Evolutionary conservation across 2,888 invertebrate genomes (phyloP).

Genomic region (Beris chalybata): DNA sequence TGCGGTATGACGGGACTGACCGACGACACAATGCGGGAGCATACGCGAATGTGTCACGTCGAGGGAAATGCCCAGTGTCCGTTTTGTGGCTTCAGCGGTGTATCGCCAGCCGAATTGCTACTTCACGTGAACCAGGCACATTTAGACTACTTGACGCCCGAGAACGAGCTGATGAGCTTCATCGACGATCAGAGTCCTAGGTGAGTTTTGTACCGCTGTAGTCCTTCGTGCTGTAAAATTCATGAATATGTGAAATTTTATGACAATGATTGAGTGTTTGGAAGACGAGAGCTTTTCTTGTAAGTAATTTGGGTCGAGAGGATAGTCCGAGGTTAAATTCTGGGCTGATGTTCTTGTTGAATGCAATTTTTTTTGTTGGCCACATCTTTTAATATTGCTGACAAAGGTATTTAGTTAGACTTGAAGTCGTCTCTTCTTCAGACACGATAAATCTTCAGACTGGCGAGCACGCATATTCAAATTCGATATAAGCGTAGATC

Average conservation of each 20-base stretch:
- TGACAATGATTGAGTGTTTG: too few species aligned
- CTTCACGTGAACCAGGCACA: conserved; percentile 84
- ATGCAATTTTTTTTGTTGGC: too few species aligned
- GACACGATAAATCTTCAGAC: too few species aligned
- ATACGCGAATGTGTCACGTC: conserved; percentile 77
- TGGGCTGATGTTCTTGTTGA: too few species aligned
- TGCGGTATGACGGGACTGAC: conserved; percentile 81
- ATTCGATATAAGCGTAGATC: too few species aligned
- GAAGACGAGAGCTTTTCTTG: too few species aligned
- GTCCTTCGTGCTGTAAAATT: not conserved
- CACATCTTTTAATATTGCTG: too few species aligned
- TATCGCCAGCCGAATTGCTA: conserved; percentile 73
- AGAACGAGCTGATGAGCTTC: conserved; percentile 74
- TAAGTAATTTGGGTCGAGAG: too few species aligned
- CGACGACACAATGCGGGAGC: conserved; percentile 77
- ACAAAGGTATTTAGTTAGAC: too few species aligned
- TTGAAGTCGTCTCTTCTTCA: too few species aligned
- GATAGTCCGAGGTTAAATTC: too few species aligned
- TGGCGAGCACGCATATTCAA: too few species aligned
- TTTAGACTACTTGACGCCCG: conserved; percentile 78
- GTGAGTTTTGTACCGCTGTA: conserved; percentile 47
- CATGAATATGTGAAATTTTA: not conserved
- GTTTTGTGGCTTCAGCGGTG: conserved; percentile 75
- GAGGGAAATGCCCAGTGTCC: conserved; percentile 79
- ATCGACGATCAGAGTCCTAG: conserved; percentile 72